Evolutionary conservation across 2,888 invertebrate species (phyloP).

Genomic region (Limnephilus auricula): DNA sequence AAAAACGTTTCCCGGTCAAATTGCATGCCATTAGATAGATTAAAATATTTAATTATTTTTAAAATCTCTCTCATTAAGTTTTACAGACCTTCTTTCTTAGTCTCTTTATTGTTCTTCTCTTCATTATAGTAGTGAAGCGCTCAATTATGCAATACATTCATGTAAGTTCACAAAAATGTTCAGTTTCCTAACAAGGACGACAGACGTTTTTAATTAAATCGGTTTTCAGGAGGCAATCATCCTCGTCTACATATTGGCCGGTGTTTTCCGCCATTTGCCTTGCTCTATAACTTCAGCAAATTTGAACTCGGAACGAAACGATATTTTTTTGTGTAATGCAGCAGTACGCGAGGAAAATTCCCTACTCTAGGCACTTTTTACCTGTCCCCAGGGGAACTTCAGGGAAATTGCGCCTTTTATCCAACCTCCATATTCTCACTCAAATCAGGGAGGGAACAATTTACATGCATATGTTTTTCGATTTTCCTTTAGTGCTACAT

Average conservation of each 20-base stretch:
- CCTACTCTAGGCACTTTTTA: conserved; percentile 52
- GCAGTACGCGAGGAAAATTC: conserved; percentile 12
- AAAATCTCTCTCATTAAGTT: too few relatives aligned
- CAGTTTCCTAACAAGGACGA: background rate
- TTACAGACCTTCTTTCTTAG: too few relatives aligned
- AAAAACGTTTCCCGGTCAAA: too few relatives aligned
- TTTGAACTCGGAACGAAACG: conserved; percentile 2
- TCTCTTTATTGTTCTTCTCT: too few relatives aligned
- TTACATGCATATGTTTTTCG: conserved; percentile 48
- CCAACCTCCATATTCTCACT: conserved; percentile 47
- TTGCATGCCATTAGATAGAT: too few relatives aligned
- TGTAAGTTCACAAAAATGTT: background rate
- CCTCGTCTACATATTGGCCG: background rate
- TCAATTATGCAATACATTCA: too few relatives aligned
- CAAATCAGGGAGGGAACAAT: conserved; percentile 46
- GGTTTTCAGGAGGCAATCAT: background rate
- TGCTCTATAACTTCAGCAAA: conserved; percentile 18
- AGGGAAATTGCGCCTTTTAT: conserved; percentile 62
- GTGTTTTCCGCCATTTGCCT: background rate
- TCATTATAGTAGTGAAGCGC: too few relatives aligned
- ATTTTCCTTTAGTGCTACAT: conserved; percentile 20
- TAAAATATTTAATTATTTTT: too few relatives aligned
- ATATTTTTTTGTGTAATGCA: conserved; percentile 30
- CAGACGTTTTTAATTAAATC: background rate
- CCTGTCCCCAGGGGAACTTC: conserved; percentile 58